phyloP scores from a whole-genome alignment of 2,888 invertebrate genomes.

The Therioaphis trifolii region DNA sequence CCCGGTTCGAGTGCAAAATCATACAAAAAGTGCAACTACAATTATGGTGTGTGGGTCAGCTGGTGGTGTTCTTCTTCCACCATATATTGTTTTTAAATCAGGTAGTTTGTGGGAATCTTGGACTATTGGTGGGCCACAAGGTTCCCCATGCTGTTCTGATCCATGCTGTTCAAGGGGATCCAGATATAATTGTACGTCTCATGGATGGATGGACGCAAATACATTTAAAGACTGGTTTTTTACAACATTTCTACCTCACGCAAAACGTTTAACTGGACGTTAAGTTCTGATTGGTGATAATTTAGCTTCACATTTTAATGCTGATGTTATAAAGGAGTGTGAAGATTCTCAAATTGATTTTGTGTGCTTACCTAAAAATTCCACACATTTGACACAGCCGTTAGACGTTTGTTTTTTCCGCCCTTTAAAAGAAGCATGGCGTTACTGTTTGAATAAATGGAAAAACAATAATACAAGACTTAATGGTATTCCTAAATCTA shows the following conservation, averaged over 20 bases:
- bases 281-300: too few species aligned
- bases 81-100: not conserved
- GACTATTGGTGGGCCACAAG: not conserved
- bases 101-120: not conserved
- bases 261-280: too few species aligned
- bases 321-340: not conserved
- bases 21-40: not conserved
- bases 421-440: too few species aligned
- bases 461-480: not conserved
- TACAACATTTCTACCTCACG: not conserved
- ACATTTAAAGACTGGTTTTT: conserved; percentile 5
- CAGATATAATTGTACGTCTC: too few species aligned
- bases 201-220: not conserved
- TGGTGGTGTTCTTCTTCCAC: not conserved
- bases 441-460: too few species aligned
- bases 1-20: not conserved
- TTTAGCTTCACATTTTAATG: too few species aligned
- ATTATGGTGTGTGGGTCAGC: not conserved
- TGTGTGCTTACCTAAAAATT: not conserved
- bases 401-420: too few species aligned
- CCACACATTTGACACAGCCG: too few species aligned
- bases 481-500: not conserved
- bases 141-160: too few species aligned
- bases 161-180: too few species aligned
- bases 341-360: not conserved